These are phyloP conservation scores for Callocephalon fimbriatum DNA, from an alignment of 2,113 vertebrate genomes.

Conservation along the genomic window DNA sequence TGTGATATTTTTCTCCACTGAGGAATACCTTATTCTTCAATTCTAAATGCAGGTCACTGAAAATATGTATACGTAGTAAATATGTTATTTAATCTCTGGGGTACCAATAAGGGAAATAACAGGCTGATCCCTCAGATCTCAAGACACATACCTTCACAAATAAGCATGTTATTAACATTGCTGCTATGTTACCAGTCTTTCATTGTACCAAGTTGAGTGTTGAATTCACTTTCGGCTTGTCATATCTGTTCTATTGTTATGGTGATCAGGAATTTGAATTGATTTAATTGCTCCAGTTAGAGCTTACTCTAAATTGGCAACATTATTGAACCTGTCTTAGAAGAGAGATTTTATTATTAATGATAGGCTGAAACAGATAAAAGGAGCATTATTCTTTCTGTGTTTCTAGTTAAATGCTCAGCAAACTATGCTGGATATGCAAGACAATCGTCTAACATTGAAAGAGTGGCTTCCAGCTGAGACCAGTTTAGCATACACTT, in stretches of 20 bases:
- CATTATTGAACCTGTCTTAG: background rate
- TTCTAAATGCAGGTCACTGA: background rate
- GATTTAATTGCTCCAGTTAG: slow-evolving; percentile 8
- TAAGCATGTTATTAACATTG: background rate
- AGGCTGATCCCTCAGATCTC: background rate
- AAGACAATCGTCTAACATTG: background rate
- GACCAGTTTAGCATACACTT: background rate
- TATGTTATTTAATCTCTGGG: background rate
- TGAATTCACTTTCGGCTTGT: background rate
- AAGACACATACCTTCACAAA: background rate
- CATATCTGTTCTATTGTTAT: background rate
- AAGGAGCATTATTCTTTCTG: slow-evolving; percentile 5
- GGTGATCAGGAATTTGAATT: background rate
- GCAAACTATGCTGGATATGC: background rate
- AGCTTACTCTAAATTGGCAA: background rate
- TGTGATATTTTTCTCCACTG: background rate
- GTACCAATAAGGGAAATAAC: background rate
- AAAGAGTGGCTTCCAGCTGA: slow-evolving; percentile 45
- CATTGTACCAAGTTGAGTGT: background rate
- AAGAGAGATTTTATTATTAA: slow-evolving; percentile 32
- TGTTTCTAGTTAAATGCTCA: background rate
- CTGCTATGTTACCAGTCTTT: background rate
- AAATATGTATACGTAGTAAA: background rate
- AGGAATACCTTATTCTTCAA: background rate
- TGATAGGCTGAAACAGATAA: background rate